Evolutionary conservation across 2,113 vertebrate species (phyloP).

Genomic region (Cettia cetti): DNA sequence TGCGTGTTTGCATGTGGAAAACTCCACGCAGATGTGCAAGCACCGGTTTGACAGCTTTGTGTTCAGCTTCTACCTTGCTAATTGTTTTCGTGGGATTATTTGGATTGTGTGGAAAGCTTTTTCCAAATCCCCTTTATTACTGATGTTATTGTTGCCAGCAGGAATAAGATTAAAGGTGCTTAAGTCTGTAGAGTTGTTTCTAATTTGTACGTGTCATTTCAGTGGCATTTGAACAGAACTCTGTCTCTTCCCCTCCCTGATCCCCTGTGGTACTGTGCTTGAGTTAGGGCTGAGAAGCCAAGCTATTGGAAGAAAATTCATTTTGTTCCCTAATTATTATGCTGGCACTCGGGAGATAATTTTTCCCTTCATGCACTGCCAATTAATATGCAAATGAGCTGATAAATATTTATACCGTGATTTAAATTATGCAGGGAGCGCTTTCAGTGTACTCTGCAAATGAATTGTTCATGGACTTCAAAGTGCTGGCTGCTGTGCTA

Average conservation of each 20-base stretch:
- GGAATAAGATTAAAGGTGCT: constrained; percentile 83
- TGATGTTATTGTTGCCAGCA: constrained; percentile 81
- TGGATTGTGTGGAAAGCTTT: constrained; percentile 77
- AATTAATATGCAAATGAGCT: constrained; percentile 99
- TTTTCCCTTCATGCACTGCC: constrained; percentile 85
- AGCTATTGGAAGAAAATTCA: constrained; percentile 81
- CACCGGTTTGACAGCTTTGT: constrained; percentile 55
- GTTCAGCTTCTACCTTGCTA: constrained; percentile 74
- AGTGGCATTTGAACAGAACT: constrained; percentile 77
- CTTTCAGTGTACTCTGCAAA: constrained; percentile 97
- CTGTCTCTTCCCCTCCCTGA: constrained; percentile 65
- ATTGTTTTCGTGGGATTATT: constrained; percentile 80
- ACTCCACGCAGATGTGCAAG: constrained; percentile 41
- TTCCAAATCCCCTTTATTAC: constrained; percentile 80
- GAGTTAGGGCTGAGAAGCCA: constrained; percentile 77
- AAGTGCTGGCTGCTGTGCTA: constrained; percentile 96
- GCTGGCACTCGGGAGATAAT: constrained; percentile 85
- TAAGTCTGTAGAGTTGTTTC: constrained; percentile 80
- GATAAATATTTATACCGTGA: constrained; percentile 98
- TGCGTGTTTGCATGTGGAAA: constrained; percentile 1
- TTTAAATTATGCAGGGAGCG: constrained; percentile 99
- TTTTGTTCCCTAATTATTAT: constrained; percentile 95
- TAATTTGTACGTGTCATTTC: constrained; percentile 80
- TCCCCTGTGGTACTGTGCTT: constrained; percentile 71
- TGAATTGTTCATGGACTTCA: constrained; percentile 99